Conservation (phyloP, 2,888 invertebrate species). For the Thymelicus acteon region DNA sequence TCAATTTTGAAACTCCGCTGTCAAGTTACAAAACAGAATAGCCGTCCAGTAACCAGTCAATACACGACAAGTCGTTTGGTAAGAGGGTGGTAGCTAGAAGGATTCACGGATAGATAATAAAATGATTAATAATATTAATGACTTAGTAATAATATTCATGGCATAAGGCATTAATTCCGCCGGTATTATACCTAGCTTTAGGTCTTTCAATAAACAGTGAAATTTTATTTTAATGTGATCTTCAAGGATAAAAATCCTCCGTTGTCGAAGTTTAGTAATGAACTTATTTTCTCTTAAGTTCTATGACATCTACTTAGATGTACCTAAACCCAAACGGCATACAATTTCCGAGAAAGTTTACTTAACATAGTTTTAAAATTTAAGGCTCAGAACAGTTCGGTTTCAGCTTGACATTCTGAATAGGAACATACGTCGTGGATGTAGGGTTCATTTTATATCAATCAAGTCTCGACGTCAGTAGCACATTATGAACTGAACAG, state of each 20-base stretch:
- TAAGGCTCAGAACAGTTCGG: neutral
- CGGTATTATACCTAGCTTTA: too few relatives aligned
- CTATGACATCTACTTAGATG: neutral
- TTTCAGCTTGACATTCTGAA: conserved; percentile 2
- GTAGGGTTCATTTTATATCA: conserved; percentile 9
- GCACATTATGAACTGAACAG: conserved; percentile 18
- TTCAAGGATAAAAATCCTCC: neutral
- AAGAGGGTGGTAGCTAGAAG: too few relatives aligned
- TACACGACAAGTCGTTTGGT: too few relatives aligned
- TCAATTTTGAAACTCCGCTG: too few relatives aligned
- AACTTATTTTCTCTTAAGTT: neutral
- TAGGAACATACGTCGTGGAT: neutral
- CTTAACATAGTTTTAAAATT: neutral
- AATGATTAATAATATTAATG: too few relatives aligned
- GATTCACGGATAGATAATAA: too few relatives aligned
- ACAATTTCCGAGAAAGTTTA: neutral
- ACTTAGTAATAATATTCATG: too few relatives aligned
- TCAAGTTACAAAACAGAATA: too few relatives aligned
- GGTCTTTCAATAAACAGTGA: too few relatives aligned
- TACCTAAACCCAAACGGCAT: neutral
- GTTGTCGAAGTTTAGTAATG: neutral
- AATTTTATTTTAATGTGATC: too few relatives aligned
- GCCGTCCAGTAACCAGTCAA: too few relatives aligned
- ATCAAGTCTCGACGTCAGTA: neutral
- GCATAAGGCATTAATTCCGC: too few relatives aligned